Evolutionary conservation across 2,797 vertebrate genomes (phyloP).

Genomic region (Melanotaenia nigrans): DNA sequence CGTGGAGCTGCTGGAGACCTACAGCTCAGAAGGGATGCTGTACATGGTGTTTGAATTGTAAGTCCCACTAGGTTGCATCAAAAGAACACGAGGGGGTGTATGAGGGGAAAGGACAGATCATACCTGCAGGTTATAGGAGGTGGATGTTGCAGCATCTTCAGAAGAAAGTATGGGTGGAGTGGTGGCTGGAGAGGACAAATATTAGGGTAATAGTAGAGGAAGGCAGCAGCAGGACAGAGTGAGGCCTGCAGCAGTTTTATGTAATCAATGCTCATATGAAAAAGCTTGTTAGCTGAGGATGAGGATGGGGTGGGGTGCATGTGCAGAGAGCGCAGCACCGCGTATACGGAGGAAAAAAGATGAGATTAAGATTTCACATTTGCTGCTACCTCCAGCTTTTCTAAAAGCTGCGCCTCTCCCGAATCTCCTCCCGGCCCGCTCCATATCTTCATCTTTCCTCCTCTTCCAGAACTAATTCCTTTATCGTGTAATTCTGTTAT

Average conservation of each 20-base stretch:
- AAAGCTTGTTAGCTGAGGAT: slow-evolving; percentile 47
- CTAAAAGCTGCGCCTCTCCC: slow-evolving; percentile 29
- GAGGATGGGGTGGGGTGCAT: slow-evolving; percentile 3
- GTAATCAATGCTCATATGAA: slow-evolving; percentile 52
- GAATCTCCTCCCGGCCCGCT: slow-evolving; percentile 22
- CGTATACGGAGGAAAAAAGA: slow-evolving; percentile 37
- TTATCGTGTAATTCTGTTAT: slow-evolving; percentile 68
- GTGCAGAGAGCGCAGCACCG: slow-evolving; percentile 18
- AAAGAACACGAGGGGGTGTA: not conserved
- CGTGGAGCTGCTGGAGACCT: slow-evolving; percentile 97
- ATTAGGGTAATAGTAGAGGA: not conserved
- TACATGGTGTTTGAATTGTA: slow-evolving; percentile 99
- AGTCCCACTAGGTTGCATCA: slow-evolving; percentile 72
- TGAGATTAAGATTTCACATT: slow-evolving; percentile 70
- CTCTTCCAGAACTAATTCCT: slow-evolving; percentile 66
- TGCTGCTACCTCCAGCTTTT: slow-evolving; percentile 46
- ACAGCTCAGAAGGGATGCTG: slow-evolving; percentile 99
- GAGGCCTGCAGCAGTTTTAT: slow-evolving; percentile 52
- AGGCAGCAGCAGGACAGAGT: slow-evolving; percentile 3
- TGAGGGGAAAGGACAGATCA: not conserved
- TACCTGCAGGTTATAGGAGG: not conserved
- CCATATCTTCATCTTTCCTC: slow-evolving; percentile 43
- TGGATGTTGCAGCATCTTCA: not conserved
- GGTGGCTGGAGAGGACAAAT: not conserved
- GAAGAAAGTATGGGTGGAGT: slow-evolving; percentile 5